A percentile compares a stretch with the other conserved stretches of the same genome.
phyloP scores from a whole-genome alignment of 2,797 vertebrate species.

The Carapus acus region DNA sequence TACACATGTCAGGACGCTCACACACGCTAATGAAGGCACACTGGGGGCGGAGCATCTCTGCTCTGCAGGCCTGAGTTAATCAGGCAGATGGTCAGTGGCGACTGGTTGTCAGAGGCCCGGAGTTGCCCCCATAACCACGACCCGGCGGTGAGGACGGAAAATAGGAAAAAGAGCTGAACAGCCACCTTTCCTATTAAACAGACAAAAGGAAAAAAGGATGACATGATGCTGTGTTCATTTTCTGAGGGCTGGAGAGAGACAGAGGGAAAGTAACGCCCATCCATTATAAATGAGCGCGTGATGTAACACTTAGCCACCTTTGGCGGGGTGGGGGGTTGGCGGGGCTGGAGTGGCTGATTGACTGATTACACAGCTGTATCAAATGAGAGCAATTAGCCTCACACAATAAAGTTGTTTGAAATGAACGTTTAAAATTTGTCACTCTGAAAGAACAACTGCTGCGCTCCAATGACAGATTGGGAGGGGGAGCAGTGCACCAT shows the following conservation, averaged over 20 bases:
- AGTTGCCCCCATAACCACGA: no score
- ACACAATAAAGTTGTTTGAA: slow-evolving; percentile 2
- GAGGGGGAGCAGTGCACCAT: neutral
- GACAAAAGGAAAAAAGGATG: neutral
- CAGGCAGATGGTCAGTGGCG: neutral
- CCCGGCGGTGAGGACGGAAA: no score
- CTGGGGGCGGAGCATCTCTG: neutral
- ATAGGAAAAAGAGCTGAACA: neutral
- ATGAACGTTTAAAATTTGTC: slow-evolving; percentile 13
- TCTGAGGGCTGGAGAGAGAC: neutral
- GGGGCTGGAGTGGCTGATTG: neutral
- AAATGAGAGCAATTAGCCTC: neutral
- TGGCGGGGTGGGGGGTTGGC: neutral
- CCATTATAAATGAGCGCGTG: neutral
- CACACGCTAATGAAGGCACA: neutral
- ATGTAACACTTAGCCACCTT: neutral
- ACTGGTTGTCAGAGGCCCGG: neutral
- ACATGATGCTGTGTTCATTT: neutral
- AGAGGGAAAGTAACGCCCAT: neutral
- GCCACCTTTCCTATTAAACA: neutral
- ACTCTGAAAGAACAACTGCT: slow-evolving; percentile 3
- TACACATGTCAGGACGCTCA: neutral
- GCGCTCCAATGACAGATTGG: slow-evolving; percentile 14
- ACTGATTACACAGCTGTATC: neutral
- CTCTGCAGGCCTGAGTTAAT: neutral